Base-by-base conservation (phyloP, 2,888 invertebrate genomes). In the Tenthredo livida region DNA sequence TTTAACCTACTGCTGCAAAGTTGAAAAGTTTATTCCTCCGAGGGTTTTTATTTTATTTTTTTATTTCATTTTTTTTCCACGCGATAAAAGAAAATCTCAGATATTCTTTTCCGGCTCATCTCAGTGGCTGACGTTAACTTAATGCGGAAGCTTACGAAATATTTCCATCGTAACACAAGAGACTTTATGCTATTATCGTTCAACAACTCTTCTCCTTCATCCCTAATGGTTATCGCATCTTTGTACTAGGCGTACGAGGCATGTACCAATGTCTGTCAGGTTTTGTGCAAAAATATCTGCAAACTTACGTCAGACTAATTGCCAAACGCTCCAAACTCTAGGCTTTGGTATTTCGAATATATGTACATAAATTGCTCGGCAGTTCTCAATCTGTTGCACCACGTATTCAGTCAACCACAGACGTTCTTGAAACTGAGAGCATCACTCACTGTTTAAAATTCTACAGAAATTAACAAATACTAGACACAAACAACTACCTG, bases 1-100 rank as follows among this genome's bases (percentile, higher is more conserved):
- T 12, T 29, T 54, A 54, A 54, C 54, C 61, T 61, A 25, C 12
- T 61, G 21, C 25, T 25, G 25, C 33, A 67, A 33, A 67, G 67
- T 33, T 67, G 29, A 67, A 33, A 67, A 67, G 33, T 67, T 67
- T 67, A 67, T 67, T 33, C 67, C 67, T 33, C 12, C 25, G 29
- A 25, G 67, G 33, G 29, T 65, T 65, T 43, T 43, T n/a, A n/a
- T 43, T 43, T 10, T 43, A 10, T 43, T 10, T 40, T 40, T 40
- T 40, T 9, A 33, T 33, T 33, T 37, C 7, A 43, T 43, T 6
- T 12, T 12, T 47, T 47, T 47, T 67, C 15, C 21, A 5, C 33
- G 17, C 25, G 67, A 67, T 61, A 61, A 61, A 61, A 61, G 9
- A 33, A 33, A 67, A 15, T 17, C 15, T 15, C 29, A 15, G 17